phyloP scores from a whole-genome alignment of 2,888 invertebrate genomes.

The Drosophila eohydei region DNA sequence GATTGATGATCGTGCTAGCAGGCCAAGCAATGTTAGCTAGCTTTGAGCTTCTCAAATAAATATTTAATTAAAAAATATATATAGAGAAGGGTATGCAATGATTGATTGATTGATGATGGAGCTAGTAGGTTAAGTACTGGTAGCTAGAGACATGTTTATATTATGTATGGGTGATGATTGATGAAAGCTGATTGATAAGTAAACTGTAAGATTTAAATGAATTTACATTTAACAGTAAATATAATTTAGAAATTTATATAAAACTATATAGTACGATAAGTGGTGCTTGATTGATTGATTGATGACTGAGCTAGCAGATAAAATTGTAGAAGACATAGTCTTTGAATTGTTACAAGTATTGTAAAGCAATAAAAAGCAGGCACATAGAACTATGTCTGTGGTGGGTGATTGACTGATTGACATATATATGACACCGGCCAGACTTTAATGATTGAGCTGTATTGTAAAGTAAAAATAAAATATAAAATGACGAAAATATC shows the following conservation, averaged over 20 bases:
- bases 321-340: neutral
- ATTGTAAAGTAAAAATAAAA: neutral
- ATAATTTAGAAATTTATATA: too few species aligned
- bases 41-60: neutral
- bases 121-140: too few species aligned
- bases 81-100: neutral
- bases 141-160: too few species aligned
- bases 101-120: constrained; percentile 6
- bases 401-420: neutral
- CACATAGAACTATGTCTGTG: neutral
- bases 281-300: neutral
- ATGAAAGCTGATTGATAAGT: too few species aligned
- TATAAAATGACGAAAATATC: too few species aligned
- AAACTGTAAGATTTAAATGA: too few species aligned
- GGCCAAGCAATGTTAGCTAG: neutral
- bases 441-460: neutral
- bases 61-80: neutral
- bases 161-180: too few species aligned
- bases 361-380: neutral
- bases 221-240: too few species aligned
- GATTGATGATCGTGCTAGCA: neutral
- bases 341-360: too few species aligned
- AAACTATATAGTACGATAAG: too few species aligned
- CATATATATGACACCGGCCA: neutral
- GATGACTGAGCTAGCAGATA: neutral